Base-by-base conservation (phyloP, 53 echinoderm and acorn worm species). In the Crossaster papposus region DNA sequence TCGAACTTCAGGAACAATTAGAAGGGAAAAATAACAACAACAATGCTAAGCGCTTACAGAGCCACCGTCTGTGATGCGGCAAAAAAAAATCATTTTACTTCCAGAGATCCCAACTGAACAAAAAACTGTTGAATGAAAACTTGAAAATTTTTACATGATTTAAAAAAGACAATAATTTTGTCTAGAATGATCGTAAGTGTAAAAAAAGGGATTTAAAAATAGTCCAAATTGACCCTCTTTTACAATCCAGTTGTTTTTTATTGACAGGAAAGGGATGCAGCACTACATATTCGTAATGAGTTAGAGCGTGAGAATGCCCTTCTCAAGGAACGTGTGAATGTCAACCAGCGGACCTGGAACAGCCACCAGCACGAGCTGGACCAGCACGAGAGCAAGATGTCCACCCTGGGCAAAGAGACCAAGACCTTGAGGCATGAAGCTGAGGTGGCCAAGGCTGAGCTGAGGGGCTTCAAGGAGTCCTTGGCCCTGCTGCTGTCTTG, bases 401-500 rank as follows among this genome's bases (percentile, higher is more conserved):
- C 92, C 44, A 77, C 73, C 26, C 86, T 93, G 87, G 83, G 75
- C 53, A 91, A 91, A 65, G 95, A 96, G 38, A 78, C 91, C 80
- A 96, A 93, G 91, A 91, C 86, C 36, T 36, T 85, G 70, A 75
- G 89, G 87, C 92, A 94, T 85, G 95, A 99, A 30, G 77, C 96
- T 2, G 92, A 94, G 65, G 95, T 99, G 70, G 99, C 96, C 26
- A 82, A 81, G 90, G 92, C 94, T 1, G 95, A 94, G 63, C 90
- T 99, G 65, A 94, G 85, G 78, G 70, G 92, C 58, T 92, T 99
- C 80, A 96, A 92, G 90, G 99, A 99, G 54, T 91, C 96, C 18
- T 75, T 99, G 62, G 99, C 99, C 12, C 86, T 79, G 55, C 35
- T 99, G 30, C 89, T 99, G 81, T 89, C 93, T 0, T 89, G 92